phyloP scores from a whole-genome alignment of 2,113 vertebrate species.

The Pseudopodoces humilis region DNA sequence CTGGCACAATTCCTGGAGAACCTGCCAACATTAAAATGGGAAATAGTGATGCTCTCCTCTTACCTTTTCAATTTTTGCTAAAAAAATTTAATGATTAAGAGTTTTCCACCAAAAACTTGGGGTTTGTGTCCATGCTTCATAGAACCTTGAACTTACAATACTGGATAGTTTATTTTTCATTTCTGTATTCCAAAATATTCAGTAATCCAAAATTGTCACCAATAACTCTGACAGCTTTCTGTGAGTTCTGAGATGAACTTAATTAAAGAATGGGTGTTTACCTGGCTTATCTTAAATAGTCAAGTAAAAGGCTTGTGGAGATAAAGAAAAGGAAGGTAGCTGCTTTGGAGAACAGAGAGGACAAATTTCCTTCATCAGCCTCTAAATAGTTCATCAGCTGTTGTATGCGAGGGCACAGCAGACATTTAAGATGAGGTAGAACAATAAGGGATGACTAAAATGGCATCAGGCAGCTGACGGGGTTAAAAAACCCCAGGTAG shows the following conservation, averaged over 20 bases:
- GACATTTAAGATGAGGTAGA: not conserved
- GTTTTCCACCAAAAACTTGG: not conserved
- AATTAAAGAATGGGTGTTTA: not conserved
- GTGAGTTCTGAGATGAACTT: not conserved
- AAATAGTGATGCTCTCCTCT: not conserved
- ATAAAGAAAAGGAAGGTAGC: not conserved
- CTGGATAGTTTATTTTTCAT: not conserved
- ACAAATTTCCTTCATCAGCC: not conserved
- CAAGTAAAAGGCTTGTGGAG: not conserved
- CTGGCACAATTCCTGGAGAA: not conserved
- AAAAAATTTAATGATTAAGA: not conserved
- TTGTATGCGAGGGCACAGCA: not conserved
- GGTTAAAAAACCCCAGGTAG: not conserved
- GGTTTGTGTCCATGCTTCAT: not conserved
- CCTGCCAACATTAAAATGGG: not conserved
- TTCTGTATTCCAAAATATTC: not conserved
- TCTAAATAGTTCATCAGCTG: not conserved
- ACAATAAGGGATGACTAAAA: not conserved
- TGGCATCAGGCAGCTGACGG: not conserved
- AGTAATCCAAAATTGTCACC: too few species aligned
- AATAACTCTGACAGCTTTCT: not conserved
- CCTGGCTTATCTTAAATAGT: not conserved
- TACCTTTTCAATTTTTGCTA: not conserved
- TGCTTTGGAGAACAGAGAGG: not conserved
- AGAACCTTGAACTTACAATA: not conserved